A percentile compares a stretch with the other conserved stretches of the same genome.
Evolutionary conservation across 2,113 vertebrate species (phyloP).

Genomic region (Puma concolor): DNA sequence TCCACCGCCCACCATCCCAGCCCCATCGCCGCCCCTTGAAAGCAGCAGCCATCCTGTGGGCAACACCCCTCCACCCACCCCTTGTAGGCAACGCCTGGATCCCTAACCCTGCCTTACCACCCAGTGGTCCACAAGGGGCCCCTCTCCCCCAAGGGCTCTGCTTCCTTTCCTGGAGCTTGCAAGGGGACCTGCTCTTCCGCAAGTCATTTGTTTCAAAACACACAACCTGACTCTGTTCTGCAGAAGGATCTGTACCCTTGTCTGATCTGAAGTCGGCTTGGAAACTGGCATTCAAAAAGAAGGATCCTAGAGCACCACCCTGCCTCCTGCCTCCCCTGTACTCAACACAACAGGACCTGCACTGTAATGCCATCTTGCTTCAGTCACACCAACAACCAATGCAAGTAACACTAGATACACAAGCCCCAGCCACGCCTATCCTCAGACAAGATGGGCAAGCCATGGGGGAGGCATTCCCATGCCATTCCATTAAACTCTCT

Average conservation of each 20-base stretch:
- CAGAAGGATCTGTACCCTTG: not conserved
- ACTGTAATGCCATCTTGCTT: not conserved
- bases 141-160: not conserved
- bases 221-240: not conserved
- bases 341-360: not conserved
- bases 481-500: not conserved
- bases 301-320: not conserved
- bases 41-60: not conserved
- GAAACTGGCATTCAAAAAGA: not conserved
- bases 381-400: not conserved
- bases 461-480: not conserved
- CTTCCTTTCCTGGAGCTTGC: not conserved
- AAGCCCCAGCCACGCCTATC: not conserved
- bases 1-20: rapidly evolving
- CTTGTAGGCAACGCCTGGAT: not conserved
- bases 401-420: not conserved
- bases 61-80: too few relatives aligned
- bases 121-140: not conserved
- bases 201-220: not conserved
- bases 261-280: not conserved
- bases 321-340: not conserved
- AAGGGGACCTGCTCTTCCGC: not conserved
- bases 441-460: not conserved
- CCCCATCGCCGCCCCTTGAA: not conserved
- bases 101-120: not conserved